A percentile compares a stretch with the other conserved stretches of the same genome.
These are phyloP conservation scores for Homalodisca vitripennis DNA, from an alignment of 1,140 invertebrate genomes.

Conservation along the genomic window DNA sequence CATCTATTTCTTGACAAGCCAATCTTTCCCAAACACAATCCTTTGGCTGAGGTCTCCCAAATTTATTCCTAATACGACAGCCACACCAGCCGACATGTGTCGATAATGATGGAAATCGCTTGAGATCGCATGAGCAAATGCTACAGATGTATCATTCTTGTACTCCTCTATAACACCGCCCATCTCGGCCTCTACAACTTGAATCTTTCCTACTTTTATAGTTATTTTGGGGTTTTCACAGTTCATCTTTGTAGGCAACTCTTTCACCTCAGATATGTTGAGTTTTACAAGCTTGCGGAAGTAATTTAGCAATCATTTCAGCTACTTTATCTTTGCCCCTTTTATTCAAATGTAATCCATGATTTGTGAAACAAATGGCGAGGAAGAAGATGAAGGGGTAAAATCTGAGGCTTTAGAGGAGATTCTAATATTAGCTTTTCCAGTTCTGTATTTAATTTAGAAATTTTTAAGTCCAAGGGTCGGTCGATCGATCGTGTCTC, in stretches of 20 bases:
- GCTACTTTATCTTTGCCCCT: neutral
- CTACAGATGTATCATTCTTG: neutral
- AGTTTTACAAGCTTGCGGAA: neutral
- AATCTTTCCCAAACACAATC: neutral
- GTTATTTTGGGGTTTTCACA: neutral
- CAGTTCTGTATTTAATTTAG: neutral
- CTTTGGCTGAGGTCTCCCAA: no score
- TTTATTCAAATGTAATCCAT: neutral
- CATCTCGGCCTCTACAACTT: neutral
- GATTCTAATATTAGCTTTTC: neutral
- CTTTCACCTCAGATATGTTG: no score
- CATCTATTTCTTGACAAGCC: neutral
- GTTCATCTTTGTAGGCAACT: no score
- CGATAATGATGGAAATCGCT: neutral
- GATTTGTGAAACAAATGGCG: neutral
- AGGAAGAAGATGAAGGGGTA: neutral
- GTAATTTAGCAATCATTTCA: neutral
- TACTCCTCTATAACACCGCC: no score
- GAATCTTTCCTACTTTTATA: neutral
- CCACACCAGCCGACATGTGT: neutral
- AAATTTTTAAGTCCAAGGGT: neutral
- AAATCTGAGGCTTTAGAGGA: neutral
- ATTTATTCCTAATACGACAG: neutral
- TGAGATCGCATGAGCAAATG: neutral
- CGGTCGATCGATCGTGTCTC: neutral